Percentiles rank a stretch among this genome's conserved stretches.
Evolutionary conservation across 1,140 invertebrate species (phyloP).

Genomic region (Bombus balteatus): DNA sequence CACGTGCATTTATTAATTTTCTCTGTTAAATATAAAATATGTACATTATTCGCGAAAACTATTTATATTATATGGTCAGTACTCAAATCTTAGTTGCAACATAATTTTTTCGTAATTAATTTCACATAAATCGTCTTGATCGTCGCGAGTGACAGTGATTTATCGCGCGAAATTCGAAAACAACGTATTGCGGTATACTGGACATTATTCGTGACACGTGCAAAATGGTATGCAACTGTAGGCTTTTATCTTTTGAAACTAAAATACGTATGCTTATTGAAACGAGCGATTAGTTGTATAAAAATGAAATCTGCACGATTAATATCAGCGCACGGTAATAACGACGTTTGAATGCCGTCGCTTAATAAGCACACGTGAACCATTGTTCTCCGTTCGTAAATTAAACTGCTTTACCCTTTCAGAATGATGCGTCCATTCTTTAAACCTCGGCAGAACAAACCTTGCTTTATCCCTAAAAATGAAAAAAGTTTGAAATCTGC

Average conservation of each 20-base stretch:
- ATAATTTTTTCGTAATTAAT: not conserved
- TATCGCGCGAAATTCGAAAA: not conserved
- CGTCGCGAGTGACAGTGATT: not conserved
- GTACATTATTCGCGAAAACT: not conserved
- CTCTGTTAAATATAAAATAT: not conserved
- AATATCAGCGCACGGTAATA: constrained; percentile 22
- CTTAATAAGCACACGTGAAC: constrained; percentile 43
- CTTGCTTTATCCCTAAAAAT: constrained; percentile 61
- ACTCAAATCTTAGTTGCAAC: not conserved
- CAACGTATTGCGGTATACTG: not conserved
- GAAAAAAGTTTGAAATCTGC: constrained; percentile 57
- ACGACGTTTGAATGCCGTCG: constrained; percentile 13
- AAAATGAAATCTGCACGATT: not conserved
- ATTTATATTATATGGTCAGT: not conserved
- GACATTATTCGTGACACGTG: not conserved
- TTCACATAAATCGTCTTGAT: not conserved
- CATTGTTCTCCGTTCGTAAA: constrained; percentile 60
- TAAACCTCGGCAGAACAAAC: constrained; percentile 37
- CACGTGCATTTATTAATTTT: too few relatives aligned
- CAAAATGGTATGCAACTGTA: not conserved
- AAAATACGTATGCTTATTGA: not conserved
- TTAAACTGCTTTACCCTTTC: constrained; percentile 57
- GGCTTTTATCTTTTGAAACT: not conserved
- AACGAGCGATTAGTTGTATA: not conserved
- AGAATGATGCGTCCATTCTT: constrained; percentile 40